Base-by-base conservation (phyloP, 2,888 invertebrate species). In the Cybosia mesomella region DNA sequence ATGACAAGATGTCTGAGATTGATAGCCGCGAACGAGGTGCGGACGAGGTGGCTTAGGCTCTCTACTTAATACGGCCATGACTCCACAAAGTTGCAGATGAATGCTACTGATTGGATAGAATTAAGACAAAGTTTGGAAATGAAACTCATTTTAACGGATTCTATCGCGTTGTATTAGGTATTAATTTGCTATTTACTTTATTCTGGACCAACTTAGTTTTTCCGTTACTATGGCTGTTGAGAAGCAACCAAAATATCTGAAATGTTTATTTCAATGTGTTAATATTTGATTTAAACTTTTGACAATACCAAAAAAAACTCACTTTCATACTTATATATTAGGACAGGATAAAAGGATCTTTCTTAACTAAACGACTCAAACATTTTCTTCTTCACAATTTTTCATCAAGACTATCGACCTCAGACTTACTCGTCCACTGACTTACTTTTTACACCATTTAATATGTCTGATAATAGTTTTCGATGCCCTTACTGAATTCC, bases 1-100 rank as follows among this genome's bases (percentile, higher is more conserved):
- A 39, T 64, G 28, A 49, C 64, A 64, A 64, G 34, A 21, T 63
- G 36, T 21, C 28, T 15, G 49, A 67, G 61, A 65, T 62, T 53
- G 54, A 59, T 39, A 8, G 53, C 59, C 43, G 15, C 62, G 57
- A 49, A 32, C 3, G 13, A 21, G 21, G 10, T n/a, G 49, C n/a
- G 8, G n/a, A 49, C n/a, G 49, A 18, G 49, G 49, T n/a, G 49
- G n/a, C 49, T n/a, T 0, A 2, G n/a, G 7, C n/a, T n/a, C 18
- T 43, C 18, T 43, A 1, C 18, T 18, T 18, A 0, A 43, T 5
- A 9, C 49, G 9, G n/a, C 8, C n/a, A 43, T 43, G 0, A 49
- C 49, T 49, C n/a, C n/a, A 49, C n/a, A 49, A 49, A 49, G n/a
- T 49, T 49, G 49, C n/a, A n/a, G 9, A 49, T 8, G 49, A 49